Evolutionary conservation across 2,797 vertebrate genomes (phyloP).

Genomic region (Brachymystax lenok): DNA sequence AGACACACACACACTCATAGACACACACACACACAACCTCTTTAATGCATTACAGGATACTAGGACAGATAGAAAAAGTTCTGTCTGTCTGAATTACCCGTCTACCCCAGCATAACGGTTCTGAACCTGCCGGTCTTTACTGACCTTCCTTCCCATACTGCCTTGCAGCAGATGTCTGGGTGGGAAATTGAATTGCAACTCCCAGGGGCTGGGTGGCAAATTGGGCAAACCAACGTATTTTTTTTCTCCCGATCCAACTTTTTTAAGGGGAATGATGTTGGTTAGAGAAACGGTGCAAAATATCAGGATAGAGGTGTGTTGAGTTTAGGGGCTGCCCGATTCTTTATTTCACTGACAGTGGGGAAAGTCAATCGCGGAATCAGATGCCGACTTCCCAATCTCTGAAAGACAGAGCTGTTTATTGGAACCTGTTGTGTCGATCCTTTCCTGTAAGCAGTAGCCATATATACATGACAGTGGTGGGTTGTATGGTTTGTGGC

Average conservation of each 20-base stretch:
- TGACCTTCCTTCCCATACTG: constrained; percentile 43
- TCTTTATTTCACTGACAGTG: background rate
- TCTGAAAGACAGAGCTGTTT: background rate
- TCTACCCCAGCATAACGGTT: constrained; percentile 54
- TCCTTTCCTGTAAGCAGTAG: background rate
- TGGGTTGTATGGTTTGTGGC: background rate
- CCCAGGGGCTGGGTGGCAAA: constrained; percentile 71
- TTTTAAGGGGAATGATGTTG: constrained; percentile 4
- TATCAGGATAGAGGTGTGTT: background rate
- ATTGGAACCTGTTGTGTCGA: background rate
- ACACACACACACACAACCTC: background rate
- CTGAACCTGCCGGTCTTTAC: constrained; percentile 39
- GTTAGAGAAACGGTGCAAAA: background rate
- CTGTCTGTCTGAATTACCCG: constrained; percentile 58
- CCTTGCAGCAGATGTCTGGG: constrained; percentile 50
- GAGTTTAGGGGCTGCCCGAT: background rate
- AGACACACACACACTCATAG: too few species aligned
- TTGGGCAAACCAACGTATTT: constrained; percentile 65
- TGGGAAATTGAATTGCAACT: constrained; percentile 78
- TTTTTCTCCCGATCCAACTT: constrained; percentile 46
- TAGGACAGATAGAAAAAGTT: constrained; percentile 52
- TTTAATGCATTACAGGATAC: constrained; percentile 28
- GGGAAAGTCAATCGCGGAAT: background rate
- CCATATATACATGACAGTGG: background rate
- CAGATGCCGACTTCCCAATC: background rate